Percentiles rank a stretch among this genome's conserved stretches.
These are phyloP conservation scores for Sebastiscus tertius DNA, from an alignment of 2,797 vertebrate species.

Conservation along the genomic window DNA sequence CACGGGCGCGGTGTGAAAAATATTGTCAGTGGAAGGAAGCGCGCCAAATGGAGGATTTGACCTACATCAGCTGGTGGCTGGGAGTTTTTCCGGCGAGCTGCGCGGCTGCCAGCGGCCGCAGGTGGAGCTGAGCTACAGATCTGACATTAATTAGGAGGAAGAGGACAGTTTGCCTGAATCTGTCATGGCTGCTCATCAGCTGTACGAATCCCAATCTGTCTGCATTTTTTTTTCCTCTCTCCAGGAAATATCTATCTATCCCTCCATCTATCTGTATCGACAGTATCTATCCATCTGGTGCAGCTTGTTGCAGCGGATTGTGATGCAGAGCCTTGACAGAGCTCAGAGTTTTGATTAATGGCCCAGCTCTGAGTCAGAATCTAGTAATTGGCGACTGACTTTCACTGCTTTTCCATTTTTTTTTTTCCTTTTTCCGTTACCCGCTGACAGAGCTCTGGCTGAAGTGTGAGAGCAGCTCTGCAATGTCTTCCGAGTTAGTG, in stretches of 20 bases:
- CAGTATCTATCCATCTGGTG: not conserved
- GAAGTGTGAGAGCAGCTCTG: conserved; percentile 16
- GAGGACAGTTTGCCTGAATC: conserved; percentile 53
- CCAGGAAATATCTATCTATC: conserved; percentile 23
- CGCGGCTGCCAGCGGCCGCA: conserved; percentile 42
- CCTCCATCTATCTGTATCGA: conserved; percentile 4
- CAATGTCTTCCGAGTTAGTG: conserved; percentile 45
- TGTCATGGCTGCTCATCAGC: conserved; percentile 56
- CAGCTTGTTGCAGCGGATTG: conserved; percentile 24
- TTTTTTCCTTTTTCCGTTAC: not conserved
- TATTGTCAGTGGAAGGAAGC: conserved; percentile 6
- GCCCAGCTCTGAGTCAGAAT: conserved; percentile 67
- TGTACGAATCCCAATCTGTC: conserved; percentile 27
- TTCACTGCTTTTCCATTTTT: conserved; percentile 28
- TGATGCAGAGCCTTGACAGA: conserved; percentile 49
- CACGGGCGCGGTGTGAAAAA: conserved; percentile 3
- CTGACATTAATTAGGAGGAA: conserved; percentile 69
- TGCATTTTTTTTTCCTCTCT: not conserved
- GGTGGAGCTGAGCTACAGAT: conserved; percentile 57
- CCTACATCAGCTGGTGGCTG: conserved; percentile 45
- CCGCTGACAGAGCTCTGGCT: conserved; percentile 45
- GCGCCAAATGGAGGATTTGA: conserved; percentile 52
- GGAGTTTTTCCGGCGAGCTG: not conserved
- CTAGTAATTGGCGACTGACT: conserved; percentile 67
- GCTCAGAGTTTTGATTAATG: conserved; percentile 74